phyloP scores from a whole-genome alignment of 2,113 vertebrate genomes.

The Cyanoliseus patagonus region DNA sequence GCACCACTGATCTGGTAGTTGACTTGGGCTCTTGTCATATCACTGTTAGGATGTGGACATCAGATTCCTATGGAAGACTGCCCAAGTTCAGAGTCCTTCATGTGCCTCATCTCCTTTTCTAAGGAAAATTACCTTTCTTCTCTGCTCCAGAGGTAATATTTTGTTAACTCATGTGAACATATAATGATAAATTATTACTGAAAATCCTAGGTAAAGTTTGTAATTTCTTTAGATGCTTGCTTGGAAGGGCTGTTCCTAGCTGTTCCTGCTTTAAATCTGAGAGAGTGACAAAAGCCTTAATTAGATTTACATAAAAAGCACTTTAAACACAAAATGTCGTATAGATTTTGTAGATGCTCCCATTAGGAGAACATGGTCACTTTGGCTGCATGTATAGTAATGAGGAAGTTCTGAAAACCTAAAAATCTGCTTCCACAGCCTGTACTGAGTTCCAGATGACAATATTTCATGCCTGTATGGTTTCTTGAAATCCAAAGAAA shows the following conservation, averaged over 20 bases:
- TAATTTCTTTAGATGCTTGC: background rate
- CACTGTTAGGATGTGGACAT: background rate
- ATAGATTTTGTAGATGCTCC: background rate
- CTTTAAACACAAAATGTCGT: background rate
- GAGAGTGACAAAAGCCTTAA: background rate
- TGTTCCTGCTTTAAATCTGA: background rate
- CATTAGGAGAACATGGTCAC: background rate
- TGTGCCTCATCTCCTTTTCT: background rate
- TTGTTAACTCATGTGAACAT: background rate
- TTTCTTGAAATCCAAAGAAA: background rate
- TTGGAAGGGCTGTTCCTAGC: background rate
- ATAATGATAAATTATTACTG: background rate
- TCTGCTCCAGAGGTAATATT: background rate
- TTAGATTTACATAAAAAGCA: background rate
- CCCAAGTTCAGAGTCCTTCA: background rate
- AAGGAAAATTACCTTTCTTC: background rate
- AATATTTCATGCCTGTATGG: background rate
- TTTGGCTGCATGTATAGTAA: background rate
- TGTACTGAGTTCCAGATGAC: background rate
- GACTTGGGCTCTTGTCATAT: background rate
- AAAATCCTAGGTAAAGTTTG: background rate
- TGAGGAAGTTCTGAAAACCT: background rate
- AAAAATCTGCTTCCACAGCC: background rate
- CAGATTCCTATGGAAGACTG: background rate
- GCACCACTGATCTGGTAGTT: background rate